A percentile compares a stretch with the other conserved stretches of the same genome.
These are phyloP conservation scores for Anodontia alba DNA, from an alignment of 2,888 invertebrate species.

Conservation along the genomic window DNA sequence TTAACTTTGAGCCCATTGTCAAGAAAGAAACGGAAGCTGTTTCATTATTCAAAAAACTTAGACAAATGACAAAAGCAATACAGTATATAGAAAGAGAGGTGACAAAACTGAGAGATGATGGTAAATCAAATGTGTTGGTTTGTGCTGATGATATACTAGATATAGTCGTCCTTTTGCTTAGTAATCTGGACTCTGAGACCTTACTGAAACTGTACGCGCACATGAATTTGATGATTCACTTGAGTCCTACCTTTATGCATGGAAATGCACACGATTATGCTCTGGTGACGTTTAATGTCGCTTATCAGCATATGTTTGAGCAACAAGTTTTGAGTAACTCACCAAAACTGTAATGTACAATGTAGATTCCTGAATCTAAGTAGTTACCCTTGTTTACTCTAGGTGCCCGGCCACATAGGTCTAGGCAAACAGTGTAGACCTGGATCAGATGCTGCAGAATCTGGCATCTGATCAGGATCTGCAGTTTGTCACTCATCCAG, in stretches of 20 bases:
- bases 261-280: conserved; percentile 78
- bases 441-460: too few species aligned
- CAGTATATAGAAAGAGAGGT: conserved; percentile 57
- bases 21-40: conserved; percentile 35
- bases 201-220: conserved; percentile 72
- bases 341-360: too few species aligned
- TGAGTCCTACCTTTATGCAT: conserved; percentile 76
- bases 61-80: conserved; percentile 62
- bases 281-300: conserved; percentile 76
- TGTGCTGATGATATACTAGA: conserved; percentile 75
- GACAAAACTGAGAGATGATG: conserved; percentile 35
- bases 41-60: conserved; percentile 59
- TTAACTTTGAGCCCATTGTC: conserved; percentile 37
- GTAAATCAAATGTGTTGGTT: conserved; percentile 21
- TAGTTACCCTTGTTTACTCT: too few species aligned
- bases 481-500: too few species aligned
- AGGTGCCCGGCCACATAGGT: too few species aligned
- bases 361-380: too few species aligned
- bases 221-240: conserved; percentile 71
- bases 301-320: conserved; percentile 78
- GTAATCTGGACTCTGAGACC: conserved; percentile 58
- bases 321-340: conserved; percentile 57
- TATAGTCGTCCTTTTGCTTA: conserved; percentile 73
- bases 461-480: too few species aligned
- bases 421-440: too few species aligned